Conservation (phyloP, 2,888 invertebrate species). For the Chalcis sispes region DNA sequence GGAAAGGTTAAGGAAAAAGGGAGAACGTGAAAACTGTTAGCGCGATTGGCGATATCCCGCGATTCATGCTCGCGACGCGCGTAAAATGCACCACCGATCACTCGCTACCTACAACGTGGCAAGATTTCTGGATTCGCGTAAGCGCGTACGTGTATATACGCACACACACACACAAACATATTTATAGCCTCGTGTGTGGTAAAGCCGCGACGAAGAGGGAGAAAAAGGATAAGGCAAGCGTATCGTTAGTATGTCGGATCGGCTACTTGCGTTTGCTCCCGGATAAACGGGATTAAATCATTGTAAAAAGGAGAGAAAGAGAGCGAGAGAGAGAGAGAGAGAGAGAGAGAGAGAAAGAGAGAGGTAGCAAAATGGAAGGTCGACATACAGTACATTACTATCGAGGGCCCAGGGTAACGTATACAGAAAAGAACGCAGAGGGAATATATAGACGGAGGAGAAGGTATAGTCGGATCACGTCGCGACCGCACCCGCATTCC, state of each 20-base stretch:
- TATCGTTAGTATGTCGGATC: constrained; percentile 20
- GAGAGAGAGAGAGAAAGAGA: not conserved
- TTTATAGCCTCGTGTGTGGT: too few species aligned
- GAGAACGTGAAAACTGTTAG: not conserved
- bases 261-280: constrained; percentile 1
- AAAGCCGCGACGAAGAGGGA: too few species aligned
- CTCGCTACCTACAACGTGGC: not conserved
- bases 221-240: not conserved
- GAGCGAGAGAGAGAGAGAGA: constrained; percentile 19
- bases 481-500: constrained; percentile 49
- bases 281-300: constrained; percentile 40
- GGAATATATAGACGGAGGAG: too few species aligned
- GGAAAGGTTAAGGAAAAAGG: not conserved
- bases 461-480: constrained; percentile 54
- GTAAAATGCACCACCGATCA: constrained; percentile 7
- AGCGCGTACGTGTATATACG: not conserved
- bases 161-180: not conserved
- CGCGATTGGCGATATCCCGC: not conserved
- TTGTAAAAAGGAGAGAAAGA: constrained; percentile 13
- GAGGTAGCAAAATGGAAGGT: too few species aligned
- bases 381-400: too few species aligned
- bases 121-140: not conserved
- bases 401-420: too few species aligned
- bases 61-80: not conserved
- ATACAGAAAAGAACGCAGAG: too few species aligned